Evolutionary conservation across 2,113 vertebrate genomes (phyloP).

Genomic region (Chlorodrepanis virens): DNA sequence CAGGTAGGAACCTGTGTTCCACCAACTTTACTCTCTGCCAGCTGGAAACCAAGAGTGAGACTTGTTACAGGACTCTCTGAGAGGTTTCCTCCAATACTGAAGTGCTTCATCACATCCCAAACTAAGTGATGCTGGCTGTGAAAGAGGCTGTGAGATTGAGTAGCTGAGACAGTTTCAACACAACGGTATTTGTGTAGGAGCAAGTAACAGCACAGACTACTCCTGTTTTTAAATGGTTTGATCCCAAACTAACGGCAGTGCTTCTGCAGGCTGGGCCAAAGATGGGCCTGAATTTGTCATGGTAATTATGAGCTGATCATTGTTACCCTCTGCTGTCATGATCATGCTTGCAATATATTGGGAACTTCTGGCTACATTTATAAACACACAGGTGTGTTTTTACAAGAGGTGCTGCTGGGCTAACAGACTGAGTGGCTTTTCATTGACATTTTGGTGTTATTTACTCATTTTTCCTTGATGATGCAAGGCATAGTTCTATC

Average conservation of each 20-base stretch:
- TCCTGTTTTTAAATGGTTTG: background rate
- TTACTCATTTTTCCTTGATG: conserved; percentile 48
- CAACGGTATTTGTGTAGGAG: background rate
- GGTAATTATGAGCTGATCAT: background rate
- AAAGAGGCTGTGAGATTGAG: background rate
- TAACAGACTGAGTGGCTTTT: background rate
- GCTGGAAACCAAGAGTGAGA: background rate
- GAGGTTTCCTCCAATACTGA: background rate
- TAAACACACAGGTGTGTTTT: background rate
- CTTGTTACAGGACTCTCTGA: background rate
- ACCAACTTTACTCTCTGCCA: background rate
- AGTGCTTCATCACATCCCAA: background rate
- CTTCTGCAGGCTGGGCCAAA: background rate
- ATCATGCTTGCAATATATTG: background rate
- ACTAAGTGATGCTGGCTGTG: background rate
- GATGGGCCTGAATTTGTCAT: background rate
- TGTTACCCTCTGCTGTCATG: background rate
- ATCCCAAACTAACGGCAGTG: background rate
- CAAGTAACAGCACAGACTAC: background rate
- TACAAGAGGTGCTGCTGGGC: background rate
- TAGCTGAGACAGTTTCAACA: background rate
- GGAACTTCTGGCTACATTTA: background rate
- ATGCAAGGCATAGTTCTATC: conserved; percentile 31
- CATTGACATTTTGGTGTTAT: conserved; percentile 21
- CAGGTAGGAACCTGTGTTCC: background rate